These are phyloP conservation scores for Acipenser ruthenus DNA, from an alignment of 2,797 vertebrate genomes.

Conservation along the genomic window DNA sequence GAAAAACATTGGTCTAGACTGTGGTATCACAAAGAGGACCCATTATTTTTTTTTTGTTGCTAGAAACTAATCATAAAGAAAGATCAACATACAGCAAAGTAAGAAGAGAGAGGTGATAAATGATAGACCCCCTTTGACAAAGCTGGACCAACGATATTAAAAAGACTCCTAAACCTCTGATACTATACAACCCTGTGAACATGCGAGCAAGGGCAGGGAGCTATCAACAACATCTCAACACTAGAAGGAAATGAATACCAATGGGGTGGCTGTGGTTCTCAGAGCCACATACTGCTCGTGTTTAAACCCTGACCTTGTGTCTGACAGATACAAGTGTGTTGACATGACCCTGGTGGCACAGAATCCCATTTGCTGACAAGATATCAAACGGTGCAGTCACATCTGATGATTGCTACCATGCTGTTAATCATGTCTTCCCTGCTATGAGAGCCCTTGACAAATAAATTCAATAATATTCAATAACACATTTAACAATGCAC, in stretches of 20 bases:
- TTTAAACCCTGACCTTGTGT: background rate
- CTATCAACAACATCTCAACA: no score
- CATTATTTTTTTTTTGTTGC: background rate
- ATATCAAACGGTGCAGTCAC: constrained; percentile 61
- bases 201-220: no score
- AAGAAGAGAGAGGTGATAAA: no score
- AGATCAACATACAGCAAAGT: no score
- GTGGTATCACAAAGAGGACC: constrained; percentile 12
- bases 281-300: background rate
- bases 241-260: background rate
- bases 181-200: no score
- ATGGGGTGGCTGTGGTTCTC: background rate
- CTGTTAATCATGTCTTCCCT: constrained; percentile 40
- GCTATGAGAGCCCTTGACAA: constrained; percentile 37
- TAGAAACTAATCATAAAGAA: no score
- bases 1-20: background rate
- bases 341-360: constrained; percentile 23
- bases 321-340: constrained; percentile 36
- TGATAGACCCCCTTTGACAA: no score
- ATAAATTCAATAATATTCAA: no score
- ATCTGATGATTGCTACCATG: constrained; percentile 30
- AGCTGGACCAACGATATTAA: no score
- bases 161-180: no score
- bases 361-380: constrained; percentile 37
- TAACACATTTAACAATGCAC: no score